Percentiles rank a stretch among this genome's conserved stretches.
phyloP scores from a whole-genome alignment of 1,140 invertebrate species.

The Stegodyphus dumicola region DNA sequence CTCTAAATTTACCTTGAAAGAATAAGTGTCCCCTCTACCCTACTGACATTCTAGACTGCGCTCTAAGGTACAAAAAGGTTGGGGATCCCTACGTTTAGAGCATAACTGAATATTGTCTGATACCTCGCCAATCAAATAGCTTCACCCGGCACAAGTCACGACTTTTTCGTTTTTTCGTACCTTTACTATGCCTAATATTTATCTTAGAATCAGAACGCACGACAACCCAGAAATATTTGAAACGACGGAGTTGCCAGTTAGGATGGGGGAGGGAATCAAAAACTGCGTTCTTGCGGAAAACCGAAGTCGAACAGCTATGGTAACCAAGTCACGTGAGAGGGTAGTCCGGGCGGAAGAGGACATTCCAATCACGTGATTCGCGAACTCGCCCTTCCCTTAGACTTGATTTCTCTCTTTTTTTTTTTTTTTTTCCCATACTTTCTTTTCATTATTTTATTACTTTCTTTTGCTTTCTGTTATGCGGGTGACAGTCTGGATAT shows the following conservation, averaged over 20 bases:
- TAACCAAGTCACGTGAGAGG: slow-evolving; percentile 31
- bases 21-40: too few relatives aligned
- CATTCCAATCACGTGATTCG: slow-evolving; percentile 48
- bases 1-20: too few relatives aligned
- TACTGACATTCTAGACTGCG: too few relatives aligned
- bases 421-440: too few relatives aligned
- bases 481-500: background rate
- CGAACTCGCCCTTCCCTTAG: background rate
- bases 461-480: too few relatives aligned
- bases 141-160: too few relatives aligned
- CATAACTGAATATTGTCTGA: too few relatives aligned
- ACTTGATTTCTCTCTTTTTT: background rate
- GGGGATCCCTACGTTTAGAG: too few relatives aligned
- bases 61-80: too few relatives aligned
- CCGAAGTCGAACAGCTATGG: background rate
- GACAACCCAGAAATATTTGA: slow-evolving; percentile 11
- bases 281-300: slow-evolving; percentile 51
- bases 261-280: slow-evolving; percentile 7
- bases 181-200: slow-evolving; percentile 4
- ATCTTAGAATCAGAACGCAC: slow-evolving; percentile 18
- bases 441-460: too few relatives aligned
- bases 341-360: slow-evolving; percentile 22
- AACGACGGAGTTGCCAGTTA: background rate
- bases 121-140: too few relatives aligned
- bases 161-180: too few relatives aligned